Base-by-base conservation (phyloP, 64 coral and sea anemone species). In the Anthopleura sola region DNA sequence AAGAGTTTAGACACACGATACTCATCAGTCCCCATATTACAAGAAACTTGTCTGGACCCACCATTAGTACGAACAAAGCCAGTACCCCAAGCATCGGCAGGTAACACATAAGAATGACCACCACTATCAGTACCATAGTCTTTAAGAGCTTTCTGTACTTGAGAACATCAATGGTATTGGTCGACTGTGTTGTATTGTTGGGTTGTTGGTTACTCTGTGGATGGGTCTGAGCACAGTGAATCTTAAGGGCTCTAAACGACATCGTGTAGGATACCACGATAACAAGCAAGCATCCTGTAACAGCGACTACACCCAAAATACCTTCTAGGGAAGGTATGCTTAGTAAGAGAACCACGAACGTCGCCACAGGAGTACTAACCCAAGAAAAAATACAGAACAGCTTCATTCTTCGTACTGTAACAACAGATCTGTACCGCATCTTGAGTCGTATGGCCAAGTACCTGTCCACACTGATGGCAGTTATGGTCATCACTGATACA, bases 391-490 rank as follows among this genome's bases (percentile, higher is more conserved):
- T 17, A 20, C 15, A 56, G 20, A 36, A 28, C 13, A 75, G 8
- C 14, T 29, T 56, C 16, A 75, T 24, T 75, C 68, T 75, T 75
- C 10, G n/a, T 11, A 75, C n/a, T 75, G 68, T 75, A 7, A 75
- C 68, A 36, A 75, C 34, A 36, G 68, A 7, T n/a, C 34, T 75
- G 68, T 75, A 75, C 1, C 34, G 19, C n/a, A 75, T 75, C 68
- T 75, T 75, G 19, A 75, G 34, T 75, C 68, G 68, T 75, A 75
- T 75, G n/a, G 68, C 68, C 68, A 75, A 75, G 68, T 75, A 75
- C 68, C 68, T 75, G 68, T 75, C 68, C 13, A 75, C 34, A 36
- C 26, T 36, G 34, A 75, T 75, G 7, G 68, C 68, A 13, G 68
- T 75, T 19, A 75, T 36, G n/a, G 68, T 75, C 19, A 56, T 4